Conservation (phyloP, 2,113 vertebrate genomes). For the Ameiurus melas region DNA sequence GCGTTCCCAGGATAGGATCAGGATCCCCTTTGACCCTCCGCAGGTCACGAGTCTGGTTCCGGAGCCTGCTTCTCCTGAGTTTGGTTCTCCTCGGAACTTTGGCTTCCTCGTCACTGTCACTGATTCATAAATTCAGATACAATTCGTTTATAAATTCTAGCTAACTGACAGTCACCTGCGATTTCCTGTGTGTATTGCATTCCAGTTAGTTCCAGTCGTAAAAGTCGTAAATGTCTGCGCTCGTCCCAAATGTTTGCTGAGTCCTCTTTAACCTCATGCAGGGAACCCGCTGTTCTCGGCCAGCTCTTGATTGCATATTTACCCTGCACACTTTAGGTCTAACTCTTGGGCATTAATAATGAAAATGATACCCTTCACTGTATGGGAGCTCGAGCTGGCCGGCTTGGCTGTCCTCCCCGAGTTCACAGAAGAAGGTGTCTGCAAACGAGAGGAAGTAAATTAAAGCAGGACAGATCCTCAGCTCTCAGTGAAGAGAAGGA, state of each 20-base stretch:
- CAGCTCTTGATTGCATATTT: constrained; percentile 52
- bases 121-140: not conserved
- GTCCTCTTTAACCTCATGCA: constrained; percentile 9
- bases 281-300: constrained; percentile 18
- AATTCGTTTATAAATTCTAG: not conserved
- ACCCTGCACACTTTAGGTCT: constrained; percentile 59
- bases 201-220: not conserved
- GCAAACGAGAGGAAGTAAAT: constrained; percentile 50
- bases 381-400: constrained; percentile 15
- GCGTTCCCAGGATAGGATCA: not conserved
- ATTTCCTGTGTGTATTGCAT: not conserved
- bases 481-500: constrained; percentile 22
- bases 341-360: constrained; percentile 68
- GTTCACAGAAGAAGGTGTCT: constrained; percentile 23
- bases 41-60: not conserved
- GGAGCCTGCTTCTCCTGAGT: not conserved
- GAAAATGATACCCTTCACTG: constrained; percentile 52
- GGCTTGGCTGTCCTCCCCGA: constrained; percentile 54
- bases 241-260: not conserved
- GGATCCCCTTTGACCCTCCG: not conserved
- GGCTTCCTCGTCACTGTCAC: not conserved
- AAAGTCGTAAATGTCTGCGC: not conserved
- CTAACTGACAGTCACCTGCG: not conserved
- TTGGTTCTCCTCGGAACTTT: not conserved
- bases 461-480: constrained; percentile 6